Evolutionary conservation across 2,888 invertebrate genomes (phyloP).

Genomic region (Cephus sareptanus): DNA sequence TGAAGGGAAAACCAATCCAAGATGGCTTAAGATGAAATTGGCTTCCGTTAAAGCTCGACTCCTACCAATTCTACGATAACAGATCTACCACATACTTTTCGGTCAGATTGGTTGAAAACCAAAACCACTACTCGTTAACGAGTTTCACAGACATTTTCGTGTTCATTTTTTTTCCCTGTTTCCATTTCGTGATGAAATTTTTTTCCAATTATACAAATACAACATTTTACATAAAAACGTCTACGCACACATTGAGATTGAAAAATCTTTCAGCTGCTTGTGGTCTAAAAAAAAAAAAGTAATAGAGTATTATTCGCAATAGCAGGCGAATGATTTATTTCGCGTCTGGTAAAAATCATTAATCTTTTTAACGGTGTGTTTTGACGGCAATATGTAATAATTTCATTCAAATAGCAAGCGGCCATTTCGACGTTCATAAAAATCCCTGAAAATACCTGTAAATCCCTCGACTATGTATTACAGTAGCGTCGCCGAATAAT

Average conservation of each 20-base stretch:
- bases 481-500: neutral
- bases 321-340: neutral
- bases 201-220: neutral
- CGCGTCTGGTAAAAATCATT: conserved; percentile 7
- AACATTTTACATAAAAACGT: neutral
- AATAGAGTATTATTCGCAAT: neutral
- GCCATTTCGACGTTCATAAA: neutral
- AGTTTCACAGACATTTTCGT: neutral
- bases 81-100: neutral
- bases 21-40: conserved; percentile 10
- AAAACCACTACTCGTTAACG: neutral
- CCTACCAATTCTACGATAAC: neutral
- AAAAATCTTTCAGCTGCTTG: neutral
- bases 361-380: conserved; percentile 13
- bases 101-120: neutral
- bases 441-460: neutral
- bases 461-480: neutral
- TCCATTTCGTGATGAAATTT: neutral
- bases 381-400: neutral
- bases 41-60: neutral
- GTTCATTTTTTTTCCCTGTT: neutral
- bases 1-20: conserved; percentile 12
- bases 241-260: neutral
- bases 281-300: neutral
- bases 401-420: neutral